Conservation (phyloP, 2,113 vertebrate genomes). For the Campylorhamphus procurvoides region DNA sequence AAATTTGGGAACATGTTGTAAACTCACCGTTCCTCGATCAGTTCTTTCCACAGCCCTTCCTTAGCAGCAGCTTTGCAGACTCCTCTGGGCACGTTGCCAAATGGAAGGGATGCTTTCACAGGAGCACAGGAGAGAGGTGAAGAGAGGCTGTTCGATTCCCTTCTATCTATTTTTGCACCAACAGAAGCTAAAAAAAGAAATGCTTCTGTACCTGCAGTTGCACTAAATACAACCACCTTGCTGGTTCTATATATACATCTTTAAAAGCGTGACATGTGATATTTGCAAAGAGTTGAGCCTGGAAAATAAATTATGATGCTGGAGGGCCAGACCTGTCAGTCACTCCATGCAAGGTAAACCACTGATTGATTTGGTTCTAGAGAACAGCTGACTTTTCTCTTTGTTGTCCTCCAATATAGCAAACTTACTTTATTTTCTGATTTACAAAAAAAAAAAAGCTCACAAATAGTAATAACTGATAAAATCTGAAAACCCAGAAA, state of each 20-base stretch:
- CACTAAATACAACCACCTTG: conserved; percentile 24
- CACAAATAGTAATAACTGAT: neutral
- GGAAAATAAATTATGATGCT: conserved; percentile 45
- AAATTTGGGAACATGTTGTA: neutral
- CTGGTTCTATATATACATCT: conserved; percentile 13
- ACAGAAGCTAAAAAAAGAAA: conserved; percentile 40
- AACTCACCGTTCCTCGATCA: rapidly evolving
- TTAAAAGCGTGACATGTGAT: conserved; percentile 13
- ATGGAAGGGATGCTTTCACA: neutral
- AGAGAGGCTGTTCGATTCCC: neutral
- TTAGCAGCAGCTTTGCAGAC: neutral
- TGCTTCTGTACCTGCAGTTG: neutral
- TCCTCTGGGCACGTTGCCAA: neutral
- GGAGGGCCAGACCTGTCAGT: conserved; percentile 27
- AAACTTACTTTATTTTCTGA: neutral
- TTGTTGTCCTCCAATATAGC: neutral
- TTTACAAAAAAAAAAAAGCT: neutral
- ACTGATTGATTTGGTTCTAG: conserved; percentile 9
- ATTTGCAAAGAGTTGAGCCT: conserved; percentile 16
- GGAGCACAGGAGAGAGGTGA: neutral
- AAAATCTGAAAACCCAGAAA: neutral
- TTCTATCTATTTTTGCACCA: conserved; percentile 11
- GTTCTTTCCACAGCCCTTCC: neutral
- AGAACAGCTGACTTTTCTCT: conserved; percentile 15
- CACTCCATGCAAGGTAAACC: neutral